Evolutionary conservation across 2,888 invertebrate genomes (phyloP), one percentile per base, ranked within the genome.

Genomic region (Apamea sordens): DNA sequence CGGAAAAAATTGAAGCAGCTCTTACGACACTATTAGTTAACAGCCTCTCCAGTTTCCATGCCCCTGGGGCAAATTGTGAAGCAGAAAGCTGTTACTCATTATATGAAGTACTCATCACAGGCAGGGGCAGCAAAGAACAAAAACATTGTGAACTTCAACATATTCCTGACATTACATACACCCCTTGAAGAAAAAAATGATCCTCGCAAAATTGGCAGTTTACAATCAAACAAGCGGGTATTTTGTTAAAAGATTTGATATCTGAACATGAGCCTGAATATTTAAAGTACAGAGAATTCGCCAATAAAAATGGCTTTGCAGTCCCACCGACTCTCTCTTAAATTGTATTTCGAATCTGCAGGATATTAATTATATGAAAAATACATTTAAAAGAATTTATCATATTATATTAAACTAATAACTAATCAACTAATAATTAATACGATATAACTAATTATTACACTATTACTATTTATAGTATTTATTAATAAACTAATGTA

Each of bases 301-400:
- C 63, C 41, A 67, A 56, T 67, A 67, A 67, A 73, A 65, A 65
- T 73, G 73, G 53, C 73, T 73, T 65, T 73, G 64, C 53, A 65
- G 73, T 67, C 68, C 75, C 68, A 68, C 59, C 68, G 56, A 75
- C 67, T 28, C 53, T 24, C 65, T 74, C 41, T 24, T 67, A 75
- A 64, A 50, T 64, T 68, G 75, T 61, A 67, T 75, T 0, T 56
- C 74, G 2, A 59, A 69, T 65, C 53, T 65, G 36, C 73, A 65
- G 73, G 73, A 73, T 73, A 68, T 68, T 32, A 68, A 75, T 75
- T 68, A 75, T 28, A 24, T 6, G 61, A 36, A 86, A 74, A 67
- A 73, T 84, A 53, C 2, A 53, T 15, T 64, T 73, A 70, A 75
- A 5, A 10, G 41, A 44, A 61, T 18, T 41, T n/a, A 68, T 53